phyloP scores from a whole-genome alignment of 2,888 invertebrate species.

The Drosophila picticornis region DNA sequence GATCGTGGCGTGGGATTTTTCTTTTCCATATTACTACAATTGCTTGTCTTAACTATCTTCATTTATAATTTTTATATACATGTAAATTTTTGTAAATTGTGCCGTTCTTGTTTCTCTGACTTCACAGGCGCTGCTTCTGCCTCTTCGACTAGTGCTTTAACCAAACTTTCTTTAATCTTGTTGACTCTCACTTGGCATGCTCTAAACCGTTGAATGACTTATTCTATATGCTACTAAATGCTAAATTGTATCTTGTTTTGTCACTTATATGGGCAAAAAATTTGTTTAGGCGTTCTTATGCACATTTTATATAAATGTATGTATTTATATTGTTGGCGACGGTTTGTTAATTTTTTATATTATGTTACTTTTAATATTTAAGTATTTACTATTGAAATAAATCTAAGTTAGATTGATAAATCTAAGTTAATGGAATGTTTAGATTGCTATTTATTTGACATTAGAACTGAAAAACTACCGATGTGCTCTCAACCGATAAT shows the following conservation, averaged over 20 bases:
- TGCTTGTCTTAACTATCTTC: conserved; percentile 38
- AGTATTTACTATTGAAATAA: conserved; percentile 40
- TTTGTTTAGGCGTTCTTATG: conserved; percentile 13
- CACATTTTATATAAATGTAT: conserved; percentile 27
- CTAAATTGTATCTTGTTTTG: conserved; percentile 21
- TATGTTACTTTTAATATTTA: conserved; percentile 12
- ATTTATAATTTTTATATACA: conserved; percentile 25
- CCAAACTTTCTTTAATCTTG: conserved; percentile 12
- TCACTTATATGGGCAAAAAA: conserved; percentile 29
- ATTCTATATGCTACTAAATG: conserved; percentile 30
- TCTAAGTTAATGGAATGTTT: neutral
- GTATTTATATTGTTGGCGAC: conserved; percentile 45
- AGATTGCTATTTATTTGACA: neutral
- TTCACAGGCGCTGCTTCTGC: conserved; percentile 38
- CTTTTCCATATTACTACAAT: conserved; percentile 19
- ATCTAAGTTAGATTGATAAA: conserved; percentile 34
- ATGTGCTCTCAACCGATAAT: neutral
- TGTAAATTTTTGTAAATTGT: conserved; percentile 32
- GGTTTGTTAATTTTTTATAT: conserved; percentile 32
- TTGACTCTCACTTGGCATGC: conserved; percentile 43
- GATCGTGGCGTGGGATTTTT: conserved; percentile 35
- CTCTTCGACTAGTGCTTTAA: conserved; percentile 26
- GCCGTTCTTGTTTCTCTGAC: conserved; percentile 39
- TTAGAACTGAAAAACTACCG: neutral
- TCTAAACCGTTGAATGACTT: conserved; percentile 13